Conservation (phyloP, 2,888 invertebrate genomes). For the Lathronympha strigana region DNA sequence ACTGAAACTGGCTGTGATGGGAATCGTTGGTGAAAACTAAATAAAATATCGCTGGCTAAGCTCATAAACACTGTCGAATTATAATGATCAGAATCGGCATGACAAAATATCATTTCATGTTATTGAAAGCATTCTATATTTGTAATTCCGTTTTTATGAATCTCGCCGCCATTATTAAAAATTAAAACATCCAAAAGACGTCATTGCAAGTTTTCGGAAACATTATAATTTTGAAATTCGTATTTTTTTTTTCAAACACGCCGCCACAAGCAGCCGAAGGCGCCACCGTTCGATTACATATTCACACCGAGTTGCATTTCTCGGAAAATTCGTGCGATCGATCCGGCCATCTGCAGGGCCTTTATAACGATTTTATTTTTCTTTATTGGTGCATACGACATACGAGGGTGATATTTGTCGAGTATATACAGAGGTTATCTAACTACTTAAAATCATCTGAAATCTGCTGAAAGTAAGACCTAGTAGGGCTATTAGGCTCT, state of each 20-base stretch:
- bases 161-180: no score
- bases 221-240: conserved; percentile 1
- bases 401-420: background rate
- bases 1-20: no score
- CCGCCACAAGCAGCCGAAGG: conserved; percentile 7
- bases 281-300: conserved; percentile 51
- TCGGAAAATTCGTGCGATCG: conserved; percentile 62
- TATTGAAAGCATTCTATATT: no score
- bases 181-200: no score
- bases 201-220: background rate
- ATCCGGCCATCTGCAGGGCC: conserved; percentile 50
- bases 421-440: background rate
- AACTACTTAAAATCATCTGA: background rate
- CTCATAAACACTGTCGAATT: no score
- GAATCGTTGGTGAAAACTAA: no score
- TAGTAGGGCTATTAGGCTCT: no score
- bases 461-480: background rate
- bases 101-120: no score
- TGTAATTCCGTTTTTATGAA: no score
- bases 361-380: conserved; percentile 28
- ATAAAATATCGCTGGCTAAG: no score
- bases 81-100: no score
- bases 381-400: background rate
- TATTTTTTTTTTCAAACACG: conserved; percentile 12
- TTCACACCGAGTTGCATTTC: conserved; percentile 58